phyloP scores from a whole-genome alignment of 2,888 invertebrate genomes.

The Priocnemis perturbator region DNA sequence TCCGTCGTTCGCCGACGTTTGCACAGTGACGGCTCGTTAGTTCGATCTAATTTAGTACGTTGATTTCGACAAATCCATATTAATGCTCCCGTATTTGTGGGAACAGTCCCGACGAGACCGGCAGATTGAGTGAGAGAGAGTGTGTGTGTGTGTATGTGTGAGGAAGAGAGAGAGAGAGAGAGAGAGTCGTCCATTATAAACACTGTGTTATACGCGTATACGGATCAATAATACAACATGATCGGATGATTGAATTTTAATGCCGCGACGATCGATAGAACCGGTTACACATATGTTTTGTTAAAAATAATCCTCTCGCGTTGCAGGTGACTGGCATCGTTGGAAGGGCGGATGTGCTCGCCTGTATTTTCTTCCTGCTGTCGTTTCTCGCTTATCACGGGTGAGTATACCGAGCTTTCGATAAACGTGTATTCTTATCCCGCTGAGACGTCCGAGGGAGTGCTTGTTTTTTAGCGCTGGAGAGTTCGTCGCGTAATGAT shows the following conservation, averaged over 20 bases:
- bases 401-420: conserved; percentile 76
- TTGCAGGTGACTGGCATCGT: conserved; percentile 91
- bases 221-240: too few relatives aligned
- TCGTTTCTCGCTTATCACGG: conserved; percentile 88
- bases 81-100: conserved; percentile 2
- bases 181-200: too few relatives aligned
- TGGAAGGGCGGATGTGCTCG: conserved; percentile 90
- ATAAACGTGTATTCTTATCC: background rate
- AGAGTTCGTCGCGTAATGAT: too few relatives aligned
- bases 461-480: too few relatives aligned
- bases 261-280: too few relatives aligned
- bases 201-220: too few relatives aligned
- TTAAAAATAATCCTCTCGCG: conserved; percentile 36
- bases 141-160: too few relatives aligned
- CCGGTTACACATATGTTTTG: background rate
- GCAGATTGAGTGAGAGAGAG: too few relatives aligned
- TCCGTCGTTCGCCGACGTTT: background rate
- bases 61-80: background rate
- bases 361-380: conserved; percentile 88
- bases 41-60: too few relatives aligned
- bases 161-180: too few relatives aligned
- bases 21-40: too few relatives aligned
- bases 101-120: conserved; percentile 16
- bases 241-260: too few relatives aligned
- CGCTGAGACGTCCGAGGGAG: background rate